These are phyloP conservation scores for Schizopygopsis malacanthus DNA, from an alignment of 2,797 vertebrate species.

Conservation along the genomic window DNA sequence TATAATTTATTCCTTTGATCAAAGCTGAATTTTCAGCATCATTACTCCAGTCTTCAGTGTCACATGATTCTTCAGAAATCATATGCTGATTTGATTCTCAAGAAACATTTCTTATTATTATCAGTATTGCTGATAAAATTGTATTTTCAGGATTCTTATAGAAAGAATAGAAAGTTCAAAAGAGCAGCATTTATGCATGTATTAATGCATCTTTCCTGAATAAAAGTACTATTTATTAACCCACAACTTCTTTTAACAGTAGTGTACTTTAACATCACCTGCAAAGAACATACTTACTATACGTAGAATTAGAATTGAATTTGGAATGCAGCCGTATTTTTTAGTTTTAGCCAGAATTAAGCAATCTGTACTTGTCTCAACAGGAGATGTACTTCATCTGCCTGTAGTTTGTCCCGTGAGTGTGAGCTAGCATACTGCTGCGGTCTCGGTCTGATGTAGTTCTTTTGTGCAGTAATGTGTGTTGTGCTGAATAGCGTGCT, in stretches of 20 bases:
- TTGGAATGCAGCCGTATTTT: not conserved
- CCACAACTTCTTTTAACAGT: not conserved
- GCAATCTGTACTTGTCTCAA: constrained; percentile 8
- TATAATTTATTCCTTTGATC: not conserved
- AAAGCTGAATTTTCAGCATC: not conserved
- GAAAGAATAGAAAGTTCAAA: not conserved
- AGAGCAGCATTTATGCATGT: not conserved
- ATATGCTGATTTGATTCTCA: not conserved
- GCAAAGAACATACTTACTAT: not conserved
- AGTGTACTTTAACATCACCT: not conserved
- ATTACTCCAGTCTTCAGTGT: not conserved
- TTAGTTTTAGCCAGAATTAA: not conserved
- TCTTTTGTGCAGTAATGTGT: constrained; percentile 45
- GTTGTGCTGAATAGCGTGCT: constrained; percentile 25
- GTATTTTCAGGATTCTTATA: not conserved
- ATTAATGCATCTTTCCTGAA: not conserved
- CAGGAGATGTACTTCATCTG: not conserved
- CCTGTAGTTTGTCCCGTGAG: not conserved
- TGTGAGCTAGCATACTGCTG: not conserved
- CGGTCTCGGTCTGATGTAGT: constrained; percentile 16
- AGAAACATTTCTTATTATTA: not conserved
- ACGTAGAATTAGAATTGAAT: not conserved
- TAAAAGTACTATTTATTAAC: not conserved
- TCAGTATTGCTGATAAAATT: not conserved
- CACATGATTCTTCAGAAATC: constrained; percentile 1